Percentiles rank a stretch among this genome's conserved stretches.
Evolutionary conservation across 1,140 invertebrate species (phyloP).

Genomic region (Ceratina calcarata): DNA sequence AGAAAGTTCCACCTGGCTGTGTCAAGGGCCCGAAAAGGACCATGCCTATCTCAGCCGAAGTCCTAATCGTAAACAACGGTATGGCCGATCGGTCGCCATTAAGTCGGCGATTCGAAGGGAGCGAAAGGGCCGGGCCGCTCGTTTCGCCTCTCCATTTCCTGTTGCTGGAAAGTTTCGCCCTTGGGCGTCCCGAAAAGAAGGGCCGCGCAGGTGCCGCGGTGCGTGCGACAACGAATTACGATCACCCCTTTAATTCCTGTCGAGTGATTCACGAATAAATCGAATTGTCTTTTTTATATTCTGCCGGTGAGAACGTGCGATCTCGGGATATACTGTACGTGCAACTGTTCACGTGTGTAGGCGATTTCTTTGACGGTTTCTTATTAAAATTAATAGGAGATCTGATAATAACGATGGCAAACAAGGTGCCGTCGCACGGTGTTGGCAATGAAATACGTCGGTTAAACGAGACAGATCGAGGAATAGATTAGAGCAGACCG

Average conservation of each 20-base stretch:
- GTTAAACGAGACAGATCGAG: conserved; percentile 35
- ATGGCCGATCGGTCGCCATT: conserved; percentile 43
- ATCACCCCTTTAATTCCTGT: not conserved
- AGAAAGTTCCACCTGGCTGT: conserved; percentile 16
- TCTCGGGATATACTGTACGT: too few species aligned
- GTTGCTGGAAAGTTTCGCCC: conserved; percentile 36
- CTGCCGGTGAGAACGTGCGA: too few species aligned
- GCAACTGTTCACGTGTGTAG: too few species aligned
- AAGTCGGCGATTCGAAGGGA: conserved; percentile 29
- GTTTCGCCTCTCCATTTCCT: conserved; percentile 27
- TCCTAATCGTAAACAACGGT: conserved; percentile 49
- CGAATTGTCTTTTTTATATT: too few species aligned
- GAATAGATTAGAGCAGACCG: conserved; percentile 41
- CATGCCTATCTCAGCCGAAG: conserved; percentile 12
- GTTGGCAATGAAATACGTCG: not conserved
- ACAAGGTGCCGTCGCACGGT: not conserved
- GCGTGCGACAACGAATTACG: not conserved
- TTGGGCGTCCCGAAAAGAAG: not conserved
- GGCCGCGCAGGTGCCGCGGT: conserved; percentile 30
- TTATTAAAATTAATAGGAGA: too few species aligned
- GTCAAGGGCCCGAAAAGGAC: not conserved
- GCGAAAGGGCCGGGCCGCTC: conserved; percentile 9
- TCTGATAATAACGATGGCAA: too few species aligned
- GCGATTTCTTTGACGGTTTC: too few species aligned
- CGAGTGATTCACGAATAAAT: not conserved